Conservation (phyloP, 2,797 vertebrate species). For the Paguma larvata region DNA sequence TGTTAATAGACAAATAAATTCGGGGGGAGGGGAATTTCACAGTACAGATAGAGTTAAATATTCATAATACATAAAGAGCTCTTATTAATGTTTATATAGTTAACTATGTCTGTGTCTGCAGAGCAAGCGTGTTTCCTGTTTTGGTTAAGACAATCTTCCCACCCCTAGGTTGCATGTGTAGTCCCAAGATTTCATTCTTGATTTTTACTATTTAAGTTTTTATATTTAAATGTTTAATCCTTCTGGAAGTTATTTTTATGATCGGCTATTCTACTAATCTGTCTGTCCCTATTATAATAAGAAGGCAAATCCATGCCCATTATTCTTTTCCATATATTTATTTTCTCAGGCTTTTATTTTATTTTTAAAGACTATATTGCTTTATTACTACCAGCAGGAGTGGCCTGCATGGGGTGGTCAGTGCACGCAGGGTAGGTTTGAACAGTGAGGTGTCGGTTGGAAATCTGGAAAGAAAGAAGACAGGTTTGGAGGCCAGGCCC, state of each 20-base stretch:
- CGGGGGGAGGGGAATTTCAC: not conserved
- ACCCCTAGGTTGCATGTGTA: not conserved
- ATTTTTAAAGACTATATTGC: not conserved
- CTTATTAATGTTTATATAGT: not conserved
- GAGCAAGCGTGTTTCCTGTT: not conserved
- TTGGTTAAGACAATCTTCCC: not conserved
- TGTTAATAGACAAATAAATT: not conserved
- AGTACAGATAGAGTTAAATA: not conserved
- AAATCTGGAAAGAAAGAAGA: not conserved
- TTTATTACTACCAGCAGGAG: not conserved
- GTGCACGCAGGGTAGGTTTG: not conserved
- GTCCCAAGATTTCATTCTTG: not conserved
- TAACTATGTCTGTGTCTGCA: not conserved
- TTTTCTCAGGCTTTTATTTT: not conserved
- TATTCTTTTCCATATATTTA: not conserved
- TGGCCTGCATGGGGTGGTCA: not conserved
- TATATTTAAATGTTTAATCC: not conserved
- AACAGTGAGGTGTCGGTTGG: not conserved
- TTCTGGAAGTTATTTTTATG: slow-evolving; percentile 22
- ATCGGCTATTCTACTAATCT: not conserved
- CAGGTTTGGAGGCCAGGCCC: not conserved
- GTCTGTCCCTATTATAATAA: not conserved
- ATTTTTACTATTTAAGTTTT: slow-evolving; percentile 19
- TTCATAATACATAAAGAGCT: not conserved
- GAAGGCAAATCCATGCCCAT: not conserved